A percentile compares a stretch with the other conserved stretches of the same genome.
Conservation (phyloP, 92 coral and sea anemone genomes). For the Epizoanthus stellaris region DNA sequence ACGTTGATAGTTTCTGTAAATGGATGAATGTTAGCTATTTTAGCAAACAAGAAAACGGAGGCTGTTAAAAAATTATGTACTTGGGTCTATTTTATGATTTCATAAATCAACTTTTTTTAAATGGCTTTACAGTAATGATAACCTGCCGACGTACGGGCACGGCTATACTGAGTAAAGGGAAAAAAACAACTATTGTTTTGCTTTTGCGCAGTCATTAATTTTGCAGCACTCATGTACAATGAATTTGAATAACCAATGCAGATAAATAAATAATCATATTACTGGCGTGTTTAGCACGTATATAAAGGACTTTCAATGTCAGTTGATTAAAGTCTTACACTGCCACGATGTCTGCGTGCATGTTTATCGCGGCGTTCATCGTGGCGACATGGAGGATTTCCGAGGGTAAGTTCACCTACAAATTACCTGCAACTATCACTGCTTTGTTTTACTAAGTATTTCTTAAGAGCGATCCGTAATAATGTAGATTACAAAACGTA, state of each 20-base stretch:
- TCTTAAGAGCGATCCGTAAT: not conserved
- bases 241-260: not conserved
- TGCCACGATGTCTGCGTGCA: not conserved
- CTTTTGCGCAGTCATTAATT: not conserved
- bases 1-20: too few species aligned
- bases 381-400: not conserved
- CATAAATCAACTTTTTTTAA: too few species aligned
- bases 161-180: too few species aligned
- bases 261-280: not conserved
- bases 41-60: too few species aligned
- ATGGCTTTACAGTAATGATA: too few species aligned
- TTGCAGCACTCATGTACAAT: not conserved
- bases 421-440: not conserved
- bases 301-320: not conserved
- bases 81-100: too few species aligned
- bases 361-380: not conserved
- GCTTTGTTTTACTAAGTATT: not conserved
- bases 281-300: not conserved
- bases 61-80: too few species aligned
- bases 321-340: not conserved
- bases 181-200: too few species aligned
- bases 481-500: not conserved
- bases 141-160: too few species aligned
- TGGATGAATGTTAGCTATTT: too few species aligned
- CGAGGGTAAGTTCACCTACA: not conserved